Conservation (phyloP, 2,888 invertebrate genomes). For the Drosophila mercatorum region DNA sequence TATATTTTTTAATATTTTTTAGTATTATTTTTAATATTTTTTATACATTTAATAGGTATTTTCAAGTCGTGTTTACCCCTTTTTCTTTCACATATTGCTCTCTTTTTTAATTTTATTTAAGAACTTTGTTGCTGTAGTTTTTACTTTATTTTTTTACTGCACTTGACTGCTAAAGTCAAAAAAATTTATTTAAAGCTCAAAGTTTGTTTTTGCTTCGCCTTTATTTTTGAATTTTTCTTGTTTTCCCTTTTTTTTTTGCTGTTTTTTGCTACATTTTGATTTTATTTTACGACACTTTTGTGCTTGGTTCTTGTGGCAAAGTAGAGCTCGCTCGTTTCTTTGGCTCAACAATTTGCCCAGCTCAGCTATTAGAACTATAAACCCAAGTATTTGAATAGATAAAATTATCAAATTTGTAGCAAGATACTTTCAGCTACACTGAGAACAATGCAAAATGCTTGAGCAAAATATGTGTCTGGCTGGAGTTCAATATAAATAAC, state of each 20-base stretch:
- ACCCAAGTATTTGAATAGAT: conserved; percentile 23
- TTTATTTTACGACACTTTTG: conserved; percentile 72
- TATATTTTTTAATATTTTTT: background rate
- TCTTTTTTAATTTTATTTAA: conserved; percentile 53
- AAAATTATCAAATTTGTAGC: conserved; percentile 45
- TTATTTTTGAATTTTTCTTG: conserved; percentile 1
- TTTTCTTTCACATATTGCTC: background rate
- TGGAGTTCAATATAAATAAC: background rate
- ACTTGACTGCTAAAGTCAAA: conserved; percentile 60
- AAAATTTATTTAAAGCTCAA: conserved; percentile 70
- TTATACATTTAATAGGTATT: background rate
- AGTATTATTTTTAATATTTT: too few relatives aligned
- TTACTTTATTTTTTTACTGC: conserved; percentile 9
- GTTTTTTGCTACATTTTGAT: conserved; percentile 42
- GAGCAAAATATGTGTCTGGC: conserved; percentile 6
- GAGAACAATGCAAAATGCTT: background rate
- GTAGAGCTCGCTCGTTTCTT: conserved; percentile 27
- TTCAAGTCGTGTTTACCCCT: background rate
- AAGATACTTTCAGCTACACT: conserved; percentile 14
- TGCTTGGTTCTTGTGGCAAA: conserved; percentile 38
- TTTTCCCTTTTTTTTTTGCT: background rate
- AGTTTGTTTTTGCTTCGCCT: conserved; percentile 31
- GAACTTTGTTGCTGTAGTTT: conserved; percentile 54
- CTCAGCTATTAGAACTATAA: conserved; percentile 39
- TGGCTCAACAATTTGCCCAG: conserved; percentile 37